A percentile compares a stretch with the other conserved stretches of the same genome.
These are phyloP conservation scores for Mesocentrotus franciscanus DNA, from an alignment of 53 echinoderm and acorn worm species.

Conservation along the genomic window DNA sequence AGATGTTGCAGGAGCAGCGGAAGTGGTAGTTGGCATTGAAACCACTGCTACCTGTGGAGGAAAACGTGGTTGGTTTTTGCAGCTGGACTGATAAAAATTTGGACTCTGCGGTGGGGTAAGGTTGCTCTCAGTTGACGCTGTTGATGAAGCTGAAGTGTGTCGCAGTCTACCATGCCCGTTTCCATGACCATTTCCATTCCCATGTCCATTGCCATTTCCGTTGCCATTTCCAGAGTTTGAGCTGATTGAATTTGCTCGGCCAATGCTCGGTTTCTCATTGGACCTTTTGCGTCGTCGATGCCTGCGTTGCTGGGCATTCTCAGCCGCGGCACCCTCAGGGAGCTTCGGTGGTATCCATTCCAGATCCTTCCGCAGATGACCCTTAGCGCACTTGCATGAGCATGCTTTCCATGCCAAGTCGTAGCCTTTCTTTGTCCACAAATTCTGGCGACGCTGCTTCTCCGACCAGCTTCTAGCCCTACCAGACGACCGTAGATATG, in stretches of 20 bases:
- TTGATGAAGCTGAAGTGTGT: conserved; percentile 94
- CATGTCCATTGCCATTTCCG: conserved; percentile 67
- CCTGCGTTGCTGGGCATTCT: conserved; percentile 73
- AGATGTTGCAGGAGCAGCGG: not conserved
- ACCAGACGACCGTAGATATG: conserved; percentile 95
- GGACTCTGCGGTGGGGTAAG: conserved; percentile 93
- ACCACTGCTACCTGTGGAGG: conserved; percentile 51
- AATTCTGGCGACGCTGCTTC: conserved; percentile 96
- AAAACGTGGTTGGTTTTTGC: conserved; percentile 26
- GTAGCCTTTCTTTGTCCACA: conserved; percentile 99
- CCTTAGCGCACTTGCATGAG: conserved; percentile 95
- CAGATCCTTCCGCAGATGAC: conserved; percentile 97
- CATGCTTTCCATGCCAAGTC: conserved; percentile 99
- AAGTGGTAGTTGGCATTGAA: not conserved
- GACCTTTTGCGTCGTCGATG: conserved; percentile 88
- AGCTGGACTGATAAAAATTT: conserved; percentile 47
- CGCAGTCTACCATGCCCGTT: conserved; percentile 85
- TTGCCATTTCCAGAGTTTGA: conserved; percentile 55
- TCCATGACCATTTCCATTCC: conserved; percentile 66
- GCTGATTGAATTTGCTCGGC: conserved; percentile 90
- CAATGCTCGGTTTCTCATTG: conserved; percentile 96
- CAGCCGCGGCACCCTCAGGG: conserved; percentile 71
- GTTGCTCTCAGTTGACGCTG: conserved; percentile 75
- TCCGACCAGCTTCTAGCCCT: conserved; percentile 98
- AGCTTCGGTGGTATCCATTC: conserved; percentile 95